Percentiles rank a stretch among this genome's conserved stretches.
These are phyloP conservation scores for Anableps anableps DNA, from an alignment of 2,797 vertebrate genomes.

Conservation along the genomic window DNA sequence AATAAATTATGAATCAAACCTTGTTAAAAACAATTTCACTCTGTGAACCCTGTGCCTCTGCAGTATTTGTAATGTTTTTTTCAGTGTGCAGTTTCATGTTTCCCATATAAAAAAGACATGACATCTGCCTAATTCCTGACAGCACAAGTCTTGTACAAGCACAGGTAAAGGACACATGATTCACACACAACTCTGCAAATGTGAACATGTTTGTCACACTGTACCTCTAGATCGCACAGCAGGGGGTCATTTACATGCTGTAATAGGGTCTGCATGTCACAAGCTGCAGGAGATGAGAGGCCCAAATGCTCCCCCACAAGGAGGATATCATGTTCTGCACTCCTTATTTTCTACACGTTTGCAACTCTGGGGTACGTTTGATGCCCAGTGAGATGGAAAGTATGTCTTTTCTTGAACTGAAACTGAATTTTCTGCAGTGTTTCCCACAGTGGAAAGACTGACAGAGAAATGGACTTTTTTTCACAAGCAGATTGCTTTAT, in stretches of 20 bases:
- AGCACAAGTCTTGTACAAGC: neutral
- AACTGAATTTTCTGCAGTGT: conserved; percentile 24
- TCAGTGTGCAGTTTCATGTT: conserved; percentile 29
- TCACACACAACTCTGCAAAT: conserved; percentile 18
- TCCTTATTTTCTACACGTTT: conserved; percentile 41
- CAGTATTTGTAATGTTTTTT: conserved; percentile 9
- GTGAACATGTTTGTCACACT: conserved; percentile 23
- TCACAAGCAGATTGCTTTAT: conserved; percentile 62
- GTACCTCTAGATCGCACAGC: conserved; percentile 40
- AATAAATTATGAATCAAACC: conserved; percentile 15
- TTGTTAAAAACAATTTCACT: neutral
- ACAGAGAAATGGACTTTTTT: conserved; percentile 19
- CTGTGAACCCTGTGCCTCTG: neutral
- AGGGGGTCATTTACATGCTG: conserved; percentile 77
- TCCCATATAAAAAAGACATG: conserved; percentile 3
- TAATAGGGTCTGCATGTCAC: conserved; percentile 69
- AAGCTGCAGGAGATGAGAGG: conserved; percentile 49
- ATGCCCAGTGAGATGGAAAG: conserved; percentile 64
- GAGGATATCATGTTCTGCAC: conserved; percentile 40
- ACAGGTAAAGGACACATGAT: conserved; percentile 5
- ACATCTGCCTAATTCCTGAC: neutral
- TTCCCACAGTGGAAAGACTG: conserved; percentile 1
- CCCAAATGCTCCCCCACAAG: conserved; percentile 41
- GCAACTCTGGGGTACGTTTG: conserved; percentile 56
- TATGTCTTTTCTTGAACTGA: conserved; percentile 49